Conservation (phyloP, 2,797 vertebrate genomes). For the Acropternis orthonyx region DNA sequence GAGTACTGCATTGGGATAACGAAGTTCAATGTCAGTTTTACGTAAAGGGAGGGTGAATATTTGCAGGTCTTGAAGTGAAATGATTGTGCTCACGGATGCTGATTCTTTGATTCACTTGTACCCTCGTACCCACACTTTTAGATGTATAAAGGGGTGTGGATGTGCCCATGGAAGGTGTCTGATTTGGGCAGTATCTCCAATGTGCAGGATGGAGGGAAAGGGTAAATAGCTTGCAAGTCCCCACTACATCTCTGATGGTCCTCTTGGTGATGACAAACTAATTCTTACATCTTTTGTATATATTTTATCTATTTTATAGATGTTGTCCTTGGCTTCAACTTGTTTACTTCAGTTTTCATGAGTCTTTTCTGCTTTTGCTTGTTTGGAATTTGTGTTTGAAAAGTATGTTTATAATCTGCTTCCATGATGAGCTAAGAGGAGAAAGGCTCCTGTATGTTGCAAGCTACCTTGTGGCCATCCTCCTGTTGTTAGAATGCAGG, state of each 20-base stretch:
- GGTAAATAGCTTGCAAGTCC: background rate
- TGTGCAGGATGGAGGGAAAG: background rate
- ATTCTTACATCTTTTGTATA: background rate
- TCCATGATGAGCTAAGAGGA: background rate
- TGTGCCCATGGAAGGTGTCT: background rate
- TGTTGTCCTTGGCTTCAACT: background rate
- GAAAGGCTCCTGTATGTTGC: background rate
- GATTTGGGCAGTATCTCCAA: background rate
- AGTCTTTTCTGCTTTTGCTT: background rate
- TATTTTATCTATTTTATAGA: no score
- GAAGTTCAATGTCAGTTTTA: background rate
- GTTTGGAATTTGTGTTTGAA: background rate
- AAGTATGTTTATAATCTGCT: background rate
- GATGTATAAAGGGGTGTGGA: fast-evolving
- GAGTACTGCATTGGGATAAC: background rate
- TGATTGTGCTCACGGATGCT: background rate
- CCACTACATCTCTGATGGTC: background rate
- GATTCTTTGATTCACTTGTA: background rate
- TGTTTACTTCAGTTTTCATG: background rate
- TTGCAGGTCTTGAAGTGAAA: background rate
- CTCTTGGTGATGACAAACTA: background rate
- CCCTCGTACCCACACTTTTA: fast-evolving
- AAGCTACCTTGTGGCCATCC: background rate
- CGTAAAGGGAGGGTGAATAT: background rate
- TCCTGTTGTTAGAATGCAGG: background rate